A percentile compares a stretch with the other conserved stretches of the same genome.
Conservation (phyloP, 2,113 vertebrate species). For the Mormyrus lacerda region DNA sequence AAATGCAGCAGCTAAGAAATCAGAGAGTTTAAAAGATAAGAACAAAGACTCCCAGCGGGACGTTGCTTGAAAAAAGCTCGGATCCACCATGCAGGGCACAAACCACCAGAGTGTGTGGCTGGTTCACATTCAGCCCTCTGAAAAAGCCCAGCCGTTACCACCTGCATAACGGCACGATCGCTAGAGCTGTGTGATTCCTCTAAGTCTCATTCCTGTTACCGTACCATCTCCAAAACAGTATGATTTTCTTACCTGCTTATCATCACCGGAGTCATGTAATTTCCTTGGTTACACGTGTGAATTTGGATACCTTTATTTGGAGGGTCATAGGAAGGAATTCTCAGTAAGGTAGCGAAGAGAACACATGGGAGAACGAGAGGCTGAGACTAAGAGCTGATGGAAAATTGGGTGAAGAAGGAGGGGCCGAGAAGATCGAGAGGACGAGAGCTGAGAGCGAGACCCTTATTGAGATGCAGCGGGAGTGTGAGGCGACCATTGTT, state of each 20-base stretch:
- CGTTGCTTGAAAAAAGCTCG: background rate
- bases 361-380: background rate
- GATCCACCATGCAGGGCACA: background rate
- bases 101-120: background rate
- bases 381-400: background rate
- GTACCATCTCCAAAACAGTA: background rate
- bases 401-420: background rate
- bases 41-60: background rate
- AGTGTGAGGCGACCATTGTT: background rate
- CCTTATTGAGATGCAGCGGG: slow-evolving; percentile 16
- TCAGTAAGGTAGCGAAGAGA: background rate
- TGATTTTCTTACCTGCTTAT: background rate
- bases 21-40: background rate
- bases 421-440: background rate
- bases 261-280: background rate
- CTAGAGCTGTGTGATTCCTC: background rate
- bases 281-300: background rate
- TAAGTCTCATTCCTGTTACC: background rate
- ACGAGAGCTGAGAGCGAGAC: background rate
- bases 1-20: background rate
- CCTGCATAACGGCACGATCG: background rate
- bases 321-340: background rate
- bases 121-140: background rate
- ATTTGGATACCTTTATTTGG: background rate
- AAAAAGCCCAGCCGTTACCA: background rate